These are phyloP conservation scores for Aporophyla nigra DNA, from an alignment of 2,888 invertebrate genomes.

Conservation along the genomic window DNA sequence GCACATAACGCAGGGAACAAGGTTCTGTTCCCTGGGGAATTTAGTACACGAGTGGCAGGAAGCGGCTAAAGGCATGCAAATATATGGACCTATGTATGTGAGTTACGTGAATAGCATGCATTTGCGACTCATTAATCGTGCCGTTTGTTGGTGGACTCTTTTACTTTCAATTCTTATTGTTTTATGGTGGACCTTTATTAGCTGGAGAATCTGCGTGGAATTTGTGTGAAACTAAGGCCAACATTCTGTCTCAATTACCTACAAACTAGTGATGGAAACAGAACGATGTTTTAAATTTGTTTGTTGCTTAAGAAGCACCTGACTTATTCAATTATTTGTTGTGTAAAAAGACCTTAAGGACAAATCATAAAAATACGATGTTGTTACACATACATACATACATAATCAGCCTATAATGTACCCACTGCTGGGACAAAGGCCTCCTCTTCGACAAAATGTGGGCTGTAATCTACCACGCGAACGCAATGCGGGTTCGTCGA, in stretches of 20 bases:
- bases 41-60: conserved; percentile 30
- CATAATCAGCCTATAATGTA: no score
- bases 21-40: conserved; percentile 48
- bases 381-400: no score
- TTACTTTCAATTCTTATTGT: conserved; percentile 29
- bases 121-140: conserved; percentile 53
- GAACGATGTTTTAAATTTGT: neutral
- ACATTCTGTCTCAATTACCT: neutral
- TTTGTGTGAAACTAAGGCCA: neutral
- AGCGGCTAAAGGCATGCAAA: conserved; percentile 56
- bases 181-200: conserved; percentile 2
- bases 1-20: conserved; percentile 23
- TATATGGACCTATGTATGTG: conserved; percentile 48
- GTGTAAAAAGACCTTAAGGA: neutral
- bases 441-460: neutral
- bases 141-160: conserved; percentile 26
- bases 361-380: neutral
- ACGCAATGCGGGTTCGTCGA: neutral
- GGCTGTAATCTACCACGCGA: neutral
- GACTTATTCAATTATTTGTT: neutral
- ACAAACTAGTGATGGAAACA: neutral
- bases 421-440: no score
- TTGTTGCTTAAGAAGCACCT: neutral
- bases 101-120: conserved; percentile 54
- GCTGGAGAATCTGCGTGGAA: neutral